phyloP scores from a whole-genome alignment of 2,797 vertebrate species.

The Fratercula arctica region DNA sequence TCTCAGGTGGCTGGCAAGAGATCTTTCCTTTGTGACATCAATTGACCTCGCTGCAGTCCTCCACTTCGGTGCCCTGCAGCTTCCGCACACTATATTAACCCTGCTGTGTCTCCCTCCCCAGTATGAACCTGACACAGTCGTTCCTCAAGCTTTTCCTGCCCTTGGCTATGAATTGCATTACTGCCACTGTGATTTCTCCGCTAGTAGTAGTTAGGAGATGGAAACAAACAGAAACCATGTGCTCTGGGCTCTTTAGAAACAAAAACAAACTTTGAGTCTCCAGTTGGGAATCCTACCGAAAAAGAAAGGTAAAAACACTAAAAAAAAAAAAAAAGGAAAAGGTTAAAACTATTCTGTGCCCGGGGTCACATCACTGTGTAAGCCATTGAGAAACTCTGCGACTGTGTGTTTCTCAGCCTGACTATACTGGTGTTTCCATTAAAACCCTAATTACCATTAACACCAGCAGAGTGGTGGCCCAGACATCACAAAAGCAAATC shows the following conservation, averaged over 20 bases:
- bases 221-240: not conserved
- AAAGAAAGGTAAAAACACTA: not conserved
- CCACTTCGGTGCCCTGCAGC: not conserved
- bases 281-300: not conserved
- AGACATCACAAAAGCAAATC: not conserved
- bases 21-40: not conserved
- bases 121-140: not conserved
- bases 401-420: not conserved
- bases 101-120: not conserved
- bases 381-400: not conserved
- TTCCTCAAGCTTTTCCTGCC: not conserved
- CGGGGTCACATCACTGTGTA: not conserved
- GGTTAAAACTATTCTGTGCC: not conserved
- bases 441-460: not conserved
- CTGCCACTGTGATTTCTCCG: not conserved
- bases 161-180: not conserved
- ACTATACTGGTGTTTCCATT: not conserved
- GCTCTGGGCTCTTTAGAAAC: not conserved
- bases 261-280: not conserved
- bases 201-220: not conserved
- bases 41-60: not conserved
- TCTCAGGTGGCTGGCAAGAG: not conserved
- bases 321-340: not conserved
- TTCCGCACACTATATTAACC: not conserved
- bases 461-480: not conserved